Base-by-base conservation (phyloP, 2,797 vertebrate genomes). In the Cephalopachus bancanus region DNA sequence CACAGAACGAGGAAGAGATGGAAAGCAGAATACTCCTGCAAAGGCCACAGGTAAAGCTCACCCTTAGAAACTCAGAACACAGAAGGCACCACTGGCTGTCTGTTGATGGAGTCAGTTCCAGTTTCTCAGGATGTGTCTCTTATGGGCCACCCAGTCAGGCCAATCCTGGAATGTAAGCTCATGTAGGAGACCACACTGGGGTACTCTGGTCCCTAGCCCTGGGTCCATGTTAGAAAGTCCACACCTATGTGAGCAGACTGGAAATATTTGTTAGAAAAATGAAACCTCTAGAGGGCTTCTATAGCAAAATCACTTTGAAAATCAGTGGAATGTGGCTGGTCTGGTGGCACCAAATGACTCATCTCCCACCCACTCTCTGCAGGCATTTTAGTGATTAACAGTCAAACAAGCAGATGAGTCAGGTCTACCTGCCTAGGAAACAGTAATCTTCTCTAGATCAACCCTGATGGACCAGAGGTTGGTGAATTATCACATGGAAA, bases 331-430 rank as follows among this genome's bases (percentile, higher is more conserved):
- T 57, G 64, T 28, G 79, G 57, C 60, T 89, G 57, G 51, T 91
- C 62, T 80, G 20, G 51, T 28, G 64, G 57, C 22, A 16, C 57
- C 60, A 44, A 57, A 89, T 94, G 85, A 94, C 64, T 95, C 78
- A 92, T 91, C 28, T 44, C 44, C 96, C 44, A 81, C 71, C 87
- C 33, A 95, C 96, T 95, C 33, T 24, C 2, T 91, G 75, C 37
- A 86, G n/a, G 57, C 30, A 33, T 86, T 64, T 94, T 37, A 62
- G 75, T 81, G 33, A 91, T 53, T 64, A 76, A 86, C 92, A 97
- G 89, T 80, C 86, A 89, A 95, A 76, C 22, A 51, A 96, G 44
- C 49, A 91, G 74, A 91, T 93, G 75, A 97, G 55, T 97, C 95
- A 96, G 71, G 33, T 91, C 91, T 72, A 0, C 79, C 81, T 91